phyloP scores from a whole-genome alignment of 92 coral and sea anemone genomes.

The Zoanthus sociatus region DNA sequence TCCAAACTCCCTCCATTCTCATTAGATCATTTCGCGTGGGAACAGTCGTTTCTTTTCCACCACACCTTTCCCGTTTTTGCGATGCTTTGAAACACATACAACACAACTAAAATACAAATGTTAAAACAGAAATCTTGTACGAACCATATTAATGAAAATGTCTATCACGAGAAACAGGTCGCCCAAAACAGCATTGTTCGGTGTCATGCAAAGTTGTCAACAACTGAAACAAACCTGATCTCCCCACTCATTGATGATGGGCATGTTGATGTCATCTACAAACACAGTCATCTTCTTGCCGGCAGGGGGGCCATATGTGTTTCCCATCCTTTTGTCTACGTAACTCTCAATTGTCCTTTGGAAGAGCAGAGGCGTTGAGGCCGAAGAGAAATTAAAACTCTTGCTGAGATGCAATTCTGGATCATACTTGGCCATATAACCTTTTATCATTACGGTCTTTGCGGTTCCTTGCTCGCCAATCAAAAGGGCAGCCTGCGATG shows the following conservation, averaged over 20 bases:
- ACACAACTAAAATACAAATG: too few relatives aligned
- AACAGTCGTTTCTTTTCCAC: too few relatives aligned
- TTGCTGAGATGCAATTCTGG: conserved; percentile 94
- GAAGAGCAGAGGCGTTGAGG: conserved; percentile 93
- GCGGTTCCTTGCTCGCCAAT: conserved; percentile 99
- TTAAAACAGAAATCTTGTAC: too few relatives aligned
- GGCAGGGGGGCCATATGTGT: conserved; percentile 91
- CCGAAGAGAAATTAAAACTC: conserved; percentile 96
- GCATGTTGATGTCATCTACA: conserved; percentile 87
- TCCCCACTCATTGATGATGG: conserved; percentile 91
- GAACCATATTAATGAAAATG: too few relatives aligned
- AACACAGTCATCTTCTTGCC: conserved; percentile 93
- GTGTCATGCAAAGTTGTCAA: too few relatives aligned
- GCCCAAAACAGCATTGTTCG: too few relatives aligned
- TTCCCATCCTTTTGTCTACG: conserved; percentile 91
- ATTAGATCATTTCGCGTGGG: too few relatives aligned
- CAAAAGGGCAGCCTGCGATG: conserved; percentile 84
- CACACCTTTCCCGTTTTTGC: too few relatives aligned
- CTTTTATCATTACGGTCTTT: conserved; percentile 97
- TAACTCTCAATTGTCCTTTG: conserved; percentile 94
- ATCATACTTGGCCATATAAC: conserved; percentile 89
- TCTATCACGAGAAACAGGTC: too few relatives aligned
- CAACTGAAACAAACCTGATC: conserved; percentile 74
- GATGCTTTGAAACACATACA: too few relatives aligned
- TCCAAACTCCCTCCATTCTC: too few relatives aligned